A percentile compares a stretch with the other conserved stretches of the same genome.
These are phyloP conservation scores for Diarsia dahlii DNA, from an alignment of 2,888 invertebrate species.

Conservation along the genomic window DNA sequence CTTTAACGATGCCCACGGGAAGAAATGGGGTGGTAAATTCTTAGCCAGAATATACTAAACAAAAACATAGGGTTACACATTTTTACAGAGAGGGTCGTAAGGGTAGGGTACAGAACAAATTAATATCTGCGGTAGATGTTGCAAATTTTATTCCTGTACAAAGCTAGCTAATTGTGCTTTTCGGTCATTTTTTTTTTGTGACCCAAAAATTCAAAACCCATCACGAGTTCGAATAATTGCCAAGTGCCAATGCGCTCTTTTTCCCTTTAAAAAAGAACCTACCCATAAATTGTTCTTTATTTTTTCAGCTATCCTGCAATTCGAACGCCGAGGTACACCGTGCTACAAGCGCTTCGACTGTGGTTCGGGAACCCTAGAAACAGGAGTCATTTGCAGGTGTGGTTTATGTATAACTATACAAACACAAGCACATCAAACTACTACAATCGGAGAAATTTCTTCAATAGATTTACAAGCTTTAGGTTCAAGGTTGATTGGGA, in stretches of 20 bases:
- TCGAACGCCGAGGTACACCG: slow-evolving; percentile 89
- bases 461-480: no score
- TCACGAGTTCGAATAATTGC: no score
- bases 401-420: slow-evolving; percentile 29
- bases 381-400: slow-evolving; percentile 90
- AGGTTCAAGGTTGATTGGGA: no score
- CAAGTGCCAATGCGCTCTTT: neutral
- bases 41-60: neutral
- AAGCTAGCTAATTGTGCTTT: no score
- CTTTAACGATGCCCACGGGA: neutral
- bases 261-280: slow-evolving; percentile 23
- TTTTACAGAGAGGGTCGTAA: neutral
- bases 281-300: slow-evolving; percentile 31
- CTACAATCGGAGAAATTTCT: no score
- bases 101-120: neutral
- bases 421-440: no score
- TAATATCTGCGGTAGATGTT: neutral
- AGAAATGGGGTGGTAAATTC: slow-evolving; percentile 4
- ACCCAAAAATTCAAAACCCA: no score
- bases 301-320: slow-evolving; percentile 90
- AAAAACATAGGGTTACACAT: neutral
- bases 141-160: neutral
- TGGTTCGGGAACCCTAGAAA: slow-evolving; percentile 93
- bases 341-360: slow-evolving; percentile 91
- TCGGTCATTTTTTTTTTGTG: no score